Base-by-base conservation (phyloP, 2,113 vertebrate species). In the Ophthalmolycus amberensis region DNA sequence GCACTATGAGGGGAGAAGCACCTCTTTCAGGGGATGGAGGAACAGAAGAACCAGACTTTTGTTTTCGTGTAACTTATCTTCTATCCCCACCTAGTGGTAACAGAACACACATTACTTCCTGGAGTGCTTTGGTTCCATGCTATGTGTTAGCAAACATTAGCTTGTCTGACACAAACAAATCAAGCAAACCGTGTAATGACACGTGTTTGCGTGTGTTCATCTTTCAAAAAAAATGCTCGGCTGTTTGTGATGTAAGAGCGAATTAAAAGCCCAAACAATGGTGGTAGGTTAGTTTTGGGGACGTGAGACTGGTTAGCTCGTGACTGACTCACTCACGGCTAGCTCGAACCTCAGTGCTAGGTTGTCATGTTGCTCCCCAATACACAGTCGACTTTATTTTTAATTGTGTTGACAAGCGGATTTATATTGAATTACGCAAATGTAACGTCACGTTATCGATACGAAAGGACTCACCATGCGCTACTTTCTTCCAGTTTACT, bases 61-160 rank as follows among this genome's bases (percentile, higher is more conserved):
- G 25, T 18, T n/a, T 5, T 27, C 15, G 25, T 11, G 38, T 50
- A 50, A 42, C 16, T 75, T 62, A 27, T 82, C 38, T 44, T 91
- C 32, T 86, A 85, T 32, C 92, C 7, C 90, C 94, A 89, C 79
- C 93, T 91, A 72, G 46, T 81, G 94, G 89, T 38, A 0, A n/a
- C 11, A 46, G n/a, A 16, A 12, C 9, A 20, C 12, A n/a, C 0
- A 3, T 20, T 0, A 83, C 68, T 70, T 70, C 77, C 71, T 29
- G 32, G 9, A 1, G 6, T 38, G 50, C 4, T 32, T 32, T 27
- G 1, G 4, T 11, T 40, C 70, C 32, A 75, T 32, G 37, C 27
- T n/a, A 5, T 16, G 16, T 58, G 63, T 71, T 65, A 79, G 54
- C 56, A 73, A 85, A 78, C 38, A 32, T 52, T 71, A 79, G 73